Evolutionary conservation across 1,140 invertebrate genomes (phyloP).

Genomic region (Lepidostoma basale): DNA sequence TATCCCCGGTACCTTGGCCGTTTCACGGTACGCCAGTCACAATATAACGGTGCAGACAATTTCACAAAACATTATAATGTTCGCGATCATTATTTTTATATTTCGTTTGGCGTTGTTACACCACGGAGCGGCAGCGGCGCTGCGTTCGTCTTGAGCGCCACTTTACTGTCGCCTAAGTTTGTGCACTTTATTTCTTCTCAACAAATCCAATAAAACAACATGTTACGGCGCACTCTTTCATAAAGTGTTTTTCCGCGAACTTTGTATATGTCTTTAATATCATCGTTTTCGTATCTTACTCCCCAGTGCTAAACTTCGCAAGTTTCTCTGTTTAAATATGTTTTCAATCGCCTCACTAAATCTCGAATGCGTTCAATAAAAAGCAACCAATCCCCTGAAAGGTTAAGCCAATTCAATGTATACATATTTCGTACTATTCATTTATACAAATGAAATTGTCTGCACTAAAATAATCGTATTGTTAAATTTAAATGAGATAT

Average conservation of each 20-base stretch:
- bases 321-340: too few species aligned
- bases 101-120: conserved; percentile 18
- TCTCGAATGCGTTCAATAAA: too few species aligned
- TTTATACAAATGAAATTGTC: conserved; percentile 5
- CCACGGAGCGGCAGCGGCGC: neutral
- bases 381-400: too few species aligned
- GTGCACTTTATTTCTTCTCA: neutral
- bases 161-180: neutral
- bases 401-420: too few species aligned
- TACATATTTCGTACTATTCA: too few species aligned
- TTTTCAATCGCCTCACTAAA: too few species aligned
- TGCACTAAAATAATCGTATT: conserved; percentile 5
- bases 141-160: neutral
- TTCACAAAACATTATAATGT: conserved; percentile 35
- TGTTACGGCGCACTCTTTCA: neutral
- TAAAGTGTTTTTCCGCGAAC: too few species aligned
- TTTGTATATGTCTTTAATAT: too few species aligned
- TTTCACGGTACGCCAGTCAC: conserved; percentile 35
- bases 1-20: conserved; percentile 29
- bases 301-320: too few species aligned
- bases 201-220: neutral
- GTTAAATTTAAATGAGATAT: neutral
- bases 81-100: conserved; percentile 33
- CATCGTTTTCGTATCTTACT: too few species aligned
- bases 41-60: conserved; percentile 37